Conservation (phyloP, 2,888 invertebrate genomes). For the Perdita meconis region DNA sequence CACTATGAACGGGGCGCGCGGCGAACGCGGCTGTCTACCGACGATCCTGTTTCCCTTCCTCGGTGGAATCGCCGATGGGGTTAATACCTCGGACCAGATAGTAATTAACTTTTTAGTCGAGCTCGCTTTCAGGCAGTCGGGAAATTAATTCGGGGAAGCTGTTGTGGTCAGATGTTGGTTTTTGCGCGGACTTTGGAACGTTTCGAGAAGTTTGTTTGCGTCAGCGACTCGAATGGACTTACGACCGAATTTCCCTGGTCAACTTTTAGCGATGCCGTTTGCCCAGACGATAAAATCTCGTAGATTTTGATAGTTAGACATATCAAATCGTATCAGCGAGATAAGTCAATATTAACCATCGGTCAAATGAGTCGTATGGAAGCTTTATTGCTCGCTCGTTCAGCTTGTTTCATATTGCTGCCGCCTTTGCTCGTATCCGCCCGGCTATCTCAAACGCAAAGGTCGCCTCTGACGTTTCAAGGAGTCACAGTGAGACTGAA, state of each 20-base stretch:
- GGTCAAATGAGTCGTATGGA: background rate
- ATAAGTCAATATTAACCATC: background rate
- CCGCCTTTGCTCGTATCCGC: conserved; percentile 48
- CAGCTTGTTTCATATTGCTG: conserved; percentile 47
- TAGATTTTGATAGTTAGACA: background rate
- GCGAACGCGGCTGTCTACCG: background rate
- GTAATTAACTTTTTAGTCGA: conserved; percentile 42
- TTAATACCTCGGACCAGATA: conserved; percentile 23
- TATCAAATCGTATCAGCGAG: background rate
- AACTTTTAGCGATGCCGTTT: background rate
- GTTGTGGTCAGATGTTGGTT: conserved; percentile 5
- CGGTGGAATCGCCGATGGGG: conserved; percentile 13
- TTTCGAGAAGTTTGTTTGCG: conserved; percentile 6
- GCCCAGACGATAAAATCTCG: too few relatives aligned
- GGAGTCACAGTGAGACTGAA: conserved; percentile 26
- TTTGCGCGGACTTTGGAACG: background rate
- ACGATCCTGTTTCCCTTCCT: background rate
- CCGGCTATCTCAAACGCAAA: conserved; percentile 32
- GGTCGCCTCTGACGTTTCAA: conserved; percentile 36
- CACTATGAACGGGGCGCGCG: background rate
- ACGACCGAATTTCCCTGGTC: background rate
- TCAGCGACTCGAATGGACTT: background rate
- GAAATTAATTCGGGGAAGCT: conserved; percentile 26
- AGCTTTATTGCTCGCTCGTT: conserved; percentile 1
- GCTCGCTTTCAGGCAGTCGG: background rate